Evolutionary conservation across 2,888 invertebrate genomes (phyloP).

Genomic region (Alsophila aescularia): DNA sequence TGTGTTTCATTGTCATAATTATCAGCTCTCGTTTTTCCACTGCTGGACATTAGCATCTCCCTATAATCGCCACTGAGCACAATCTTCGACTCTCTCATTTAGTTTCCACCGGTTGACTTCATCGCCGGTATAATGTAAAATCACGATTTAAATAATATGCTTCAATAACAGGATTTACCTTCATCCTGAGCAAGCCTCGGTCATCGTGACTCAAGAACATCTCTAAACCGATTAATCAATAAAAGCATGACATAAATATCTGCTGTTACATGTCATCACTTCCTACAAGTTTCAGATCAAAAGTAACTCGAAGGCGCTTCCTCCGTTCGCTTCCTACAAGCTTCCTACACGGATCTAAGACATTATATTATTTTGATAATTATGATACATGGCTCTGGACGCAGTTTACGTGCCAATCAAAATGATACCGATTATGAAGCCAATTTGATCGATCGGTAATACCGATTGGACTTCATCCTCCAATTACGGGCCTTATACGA

Average conservation of each 20-base stretch:
- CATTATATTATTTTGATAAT: constrained; percentile 48
- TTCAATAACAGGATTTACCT: background rate
- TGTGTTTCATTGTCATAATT: too few relatives aligned
- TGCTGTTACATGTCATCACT: constrained; percentile 31
- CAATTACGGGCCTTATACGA: constrained; percentile 55
- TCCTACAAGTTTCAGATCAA: constrained; percentile 18
- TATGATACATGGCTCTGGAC: constrained; percentile 49
- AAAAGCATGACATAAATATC: constrained; percentile 32
- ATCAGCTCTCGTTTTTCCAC: too few relatives aligned
- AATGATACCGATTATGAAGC: constrained; percentile 70
- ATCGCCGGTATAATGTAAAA: too few relatives aligned
- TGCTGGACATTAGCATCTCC: too few relatives aligned
- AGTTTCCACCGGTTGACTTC: too few relatives aligned
- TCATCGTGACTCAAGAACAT: background rate
- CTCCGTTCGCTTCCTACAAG: constrained; percentile 46
- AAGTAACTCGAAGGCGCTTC: constrained; percentile 47
- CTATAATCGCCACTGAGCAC: too few relatives aligned
- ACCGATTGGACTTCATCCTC: constrained; percentile 53
- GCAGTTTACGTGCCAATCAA: constrained; percentile 70
- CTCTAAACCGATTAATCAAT: constrained; percentile 16
- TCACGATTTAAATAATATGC: too few relatives aligned
- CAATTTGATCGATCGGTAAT: too few relatives aligned
- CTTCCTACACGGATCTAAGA: constrained; percentile 39
- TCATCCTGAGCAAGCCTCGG: background rate
- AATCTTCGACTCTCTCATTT: too few relatives aligned